Conservation (phyloP, 2,113 vertebrate genomes). For the Heteronetta atricapilla region DNA sequence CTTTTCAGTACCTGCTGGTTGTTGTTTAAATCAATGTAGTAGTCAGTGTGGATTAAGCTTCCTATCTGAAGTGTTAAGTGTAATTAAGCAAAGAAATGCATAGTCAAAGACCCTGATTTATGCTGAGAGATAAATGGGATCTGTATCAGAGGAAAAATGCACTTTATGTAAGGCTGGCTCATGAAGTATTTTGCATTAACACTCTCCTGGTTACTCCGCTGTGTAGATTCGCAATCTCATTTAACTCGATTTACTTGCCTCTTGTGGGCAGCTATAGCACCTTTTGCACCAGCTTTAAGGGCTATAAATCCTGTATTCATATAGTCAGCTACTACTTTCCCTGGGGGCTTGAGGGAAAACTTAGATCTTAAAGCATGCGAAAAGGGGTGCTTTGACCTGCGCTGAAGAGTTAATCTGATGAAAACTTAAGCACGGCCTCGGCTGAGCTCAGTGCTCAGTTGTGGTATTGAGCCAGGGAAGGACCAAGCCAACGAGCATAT, state of each 20-base stretch:
- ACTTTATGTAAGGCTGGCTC: not conserved
- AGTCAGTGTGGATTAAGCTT: not conserved
- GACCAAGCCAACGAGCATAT: conserved; percentile 48
- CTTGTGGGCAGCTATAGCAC: not conserved
- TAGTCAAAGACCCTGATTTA: not conserved
- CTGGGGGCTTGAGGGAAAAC: not conserved
- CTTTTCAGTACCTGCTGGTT: not conserved
- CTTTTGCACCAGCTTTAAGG: not conserved
- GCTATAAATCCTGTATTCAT: not conserved
- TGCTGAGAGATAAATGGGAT: not conserved
- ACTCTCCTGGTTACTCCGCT: not conserved
- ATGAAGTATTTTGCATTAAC: not conserved
- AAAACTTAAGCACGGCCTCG: not conserved
- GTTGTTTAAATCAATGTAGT: not conserved
- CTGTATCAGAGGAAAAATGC: not conserved
- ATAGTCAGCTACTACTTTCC: not conserved
- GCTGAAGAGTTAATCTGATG: conserved; percentile 55
- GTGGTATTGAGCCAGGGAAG: conserved; percentile 30
- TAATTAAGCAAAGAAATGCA: not conserved
- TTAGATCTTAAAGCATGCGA: not conserved
- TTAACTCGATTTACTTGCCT: conserved; percentile 26
- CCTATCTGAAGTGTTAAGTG: not conserved
- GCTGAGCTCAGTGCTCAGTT: not conserved
- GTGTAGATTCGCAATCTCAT: not conserved
- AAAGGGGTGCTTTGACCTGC: not conserved